A percentile compares a stretch with the other conserved stretches of the same genome.
Evolutionary conservation across 64 coral and sea anemone genomes (phyloP).

Genomic region (Astreopora myriophthalma): DNA sequence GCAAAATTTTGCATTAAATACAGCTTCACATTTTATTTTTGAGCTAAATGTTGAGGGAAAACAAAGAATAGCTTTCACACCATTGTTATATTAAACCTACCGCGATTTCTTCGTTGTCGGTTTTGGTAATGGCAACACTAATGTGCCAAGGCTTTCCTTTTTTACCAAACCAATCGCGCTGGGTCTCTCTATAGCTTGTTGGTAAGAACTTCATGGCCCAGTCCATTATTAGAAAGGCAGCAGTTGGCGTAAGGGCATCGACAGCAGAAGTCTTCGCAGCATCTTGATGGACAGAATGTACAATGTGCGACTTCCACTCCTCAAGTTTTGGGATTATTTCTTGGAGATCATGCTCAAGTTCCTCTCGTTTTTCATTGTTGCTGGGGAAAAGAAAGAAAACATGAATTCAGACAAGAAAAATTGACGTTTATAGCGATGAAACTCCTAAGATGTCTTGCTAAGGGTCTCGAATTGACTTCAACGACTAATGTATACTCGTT

Average conservation of each 20-base stretch:
- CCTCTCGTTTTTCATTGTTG: neutral
- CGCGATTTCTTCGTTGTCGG: neutral
- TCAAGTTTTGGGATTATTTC: neutral
- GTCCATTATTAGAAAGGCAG: neutral
- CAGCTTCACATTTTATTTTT: neutral
- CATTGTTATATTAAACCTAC: neutral
- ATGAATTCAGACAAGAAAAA: neutral
- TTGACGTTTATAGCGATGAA: neutral
- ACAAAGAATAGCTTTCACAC: too few species aligned
- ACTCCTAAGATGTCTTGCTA: neutral
- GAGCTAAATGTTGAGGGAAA: neutral
- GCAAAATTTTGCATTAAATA: too few species aligned
- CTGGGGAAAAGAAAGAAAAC: neutral
- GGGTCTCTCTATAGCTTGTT: slow-evolving; percentile 11
- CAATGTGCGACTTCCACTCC: neutral
- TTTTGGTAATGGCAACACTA: neutral
- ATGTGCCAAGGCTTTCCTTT: slow-evolving; percentile 5
- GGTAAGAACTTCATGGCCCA: slow-evolving; percentile 23
- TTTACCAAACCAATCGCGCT: slow-evolving; percentile 17
- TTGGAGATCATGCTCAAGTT: slow-evolving; percentile 12
- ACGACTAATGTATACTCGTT: neutral
- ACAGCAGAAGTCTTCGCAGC: neutral
- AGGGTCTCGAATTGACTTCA: neutral
- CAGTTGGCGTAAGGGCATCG: neutral
- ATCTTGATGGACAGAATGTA: slow-evolving; percentile 17